Base-by-base conservation (phyloP, 2,797 vertebrate species). In the Pangasius macronema region DNA sequence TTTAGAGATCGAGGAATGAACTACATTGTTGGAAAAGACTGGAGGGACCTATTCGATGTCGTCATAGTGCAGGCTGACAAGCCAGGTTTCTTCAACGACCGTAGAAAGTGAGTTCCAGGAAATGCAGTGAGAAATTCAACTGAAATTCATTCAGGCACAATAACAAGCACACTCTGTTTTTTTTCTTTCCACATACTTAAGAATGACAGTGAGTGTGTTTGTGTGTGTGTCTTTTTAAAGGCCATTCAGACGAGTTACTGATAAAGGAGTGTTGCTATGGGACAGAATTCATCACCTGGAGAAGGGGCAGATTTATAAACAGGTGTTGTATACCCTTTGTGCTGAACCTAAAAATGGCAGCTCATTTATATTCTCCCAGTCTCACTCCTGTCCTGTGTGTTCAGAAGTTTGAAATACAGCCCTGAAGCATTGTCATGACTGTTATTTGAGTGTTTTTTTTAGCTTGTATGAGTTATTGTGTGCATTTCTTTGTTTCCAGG, bases 21-120 rank as follows among this genome's bases (percentile, higher is more conserved):
- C 83, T 99, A 95, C 92, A 99, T 99, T 0, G 97, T 99, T 0
- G 99, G 99, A 82, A 97, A 98, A 92, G 98, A 99, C 93, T 99
- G 99, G 99, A 94, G 96, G 88, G 98, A 99, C 93, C 96, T 99
- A 86, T 99, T 99, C 90, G 98, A 99, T 87, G 96, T 98, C 46
- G 97, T 99, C 89, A 99, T 99, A 65, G 98, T 99, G 82, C 98
- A 99, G 94, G 99, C 99, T 0, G 98, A 99, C 91, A 99, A 99
- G 91, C 99, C 98, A 0, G 94, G 96, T 88, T 99, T 99, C 91
- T 99, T 99, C 93, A 99, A 99, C 5, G 98, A 99, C 93, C 97
- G 97, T 87, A 96, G 98, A 88, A 98, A 98, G 99, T 99, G 91
- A 92, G 97, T 90, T 82, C 30, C 79, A 20, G 33, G 77, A 85